Conservation (phyloP, 2,113 vertebrate species). For the Danionella cerebrum region DNA sequence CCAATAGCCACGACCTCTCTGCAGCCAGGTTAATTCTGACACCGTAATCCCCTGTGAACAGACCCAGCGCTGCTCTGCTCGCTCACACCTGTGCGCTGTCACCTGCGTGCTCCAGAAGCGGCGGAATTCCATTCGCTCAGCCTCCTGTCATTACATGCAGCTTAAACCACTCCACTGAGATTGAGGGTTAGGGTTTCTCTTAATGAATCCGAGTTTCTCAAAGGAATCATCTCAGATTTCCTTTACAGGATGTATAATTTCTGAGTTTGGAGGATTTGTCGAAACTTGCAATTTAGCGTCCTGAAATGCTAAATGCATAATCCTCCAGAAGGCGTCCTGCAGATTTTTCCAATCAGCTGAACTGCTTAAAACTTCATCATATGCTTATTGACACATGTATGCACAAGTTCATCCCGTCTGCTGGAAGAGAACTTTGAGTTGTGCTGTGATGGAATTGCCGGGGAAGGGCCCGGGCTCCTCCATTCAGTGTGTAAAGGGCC, state of each 20-base stretch:
- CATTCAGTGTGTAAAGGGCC: constrained; percentile 88
- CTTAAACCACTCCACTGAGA: constrained; percentile 30
- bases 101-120: constrained; percentile 26
- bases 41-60: constrained; percentile 41
- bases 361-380: constrained; percentile 51
- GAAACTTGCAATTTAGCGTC: background rate
- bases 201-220: constrained; percentile 30
- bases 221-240: constrained; percentile 24
- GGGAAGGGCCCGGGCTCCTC: constrained; percentile 87
- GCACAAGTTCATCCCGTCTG: constrained; percentile 63
- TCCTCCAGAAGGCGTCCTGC: background rate
- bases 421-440: constrained; percentile 71
- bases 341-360: constrained; percentile 57
- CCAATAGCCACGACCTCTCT: constrained; percentile 29
- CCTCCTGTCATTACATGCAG: constrained; percentile 40
- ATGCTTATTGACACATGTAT: constrained; percentile 58
- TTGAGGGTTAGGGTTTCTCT: constrained; percentile 40
- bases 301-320: background rate
- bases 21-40: constrained; percentile 29
- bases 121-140: constrained; percentile 24
- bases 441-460: constrained; percentile 92
- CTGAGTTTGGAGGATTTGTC: constrained; percentile 29
- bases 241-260: constrained; percentile 23
- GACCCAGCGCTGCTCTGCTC: constrained; percentile 2
- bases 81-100: constrained; percentile 35